Conservation (phyloP, 1,140 invertebrate species). For the Aphelinus atriplicis region DNA sequence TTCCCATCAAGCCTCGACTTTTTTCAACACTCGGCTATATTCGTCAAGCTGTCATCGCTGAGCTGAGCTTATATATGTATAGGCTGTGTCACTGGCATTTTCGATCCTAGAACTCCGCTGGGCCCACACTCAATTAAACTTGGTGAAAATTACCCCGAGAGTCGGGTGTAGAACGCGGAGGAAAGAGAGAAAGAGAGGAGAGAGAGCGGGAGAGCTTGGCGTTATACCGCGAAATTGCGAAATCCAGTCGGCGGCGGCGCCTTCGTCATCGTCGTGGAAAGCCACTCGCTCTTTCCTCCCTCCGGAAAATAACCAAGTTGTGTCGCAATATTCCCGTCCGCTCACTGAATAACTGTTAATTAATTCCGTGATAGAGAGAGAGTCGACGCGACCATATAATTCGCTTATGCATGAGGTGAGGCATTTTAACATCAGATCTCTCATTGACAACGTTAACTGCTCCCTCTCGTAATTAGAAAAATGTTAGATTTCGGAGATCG, state of each 20-base stretch:
- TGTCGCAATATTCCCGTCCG: slow-evolving; percentile 7
- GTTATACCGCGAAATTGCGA: slow-evolving; percentile 37
- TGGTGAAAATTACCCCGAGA: slow-evolving; percentile 56
- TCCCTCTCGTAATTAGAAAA: too few relatives aligned
- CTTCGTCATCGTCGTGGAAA: not conserved
- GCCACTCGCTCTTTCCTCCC: not conserved
- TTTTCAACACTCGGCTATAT: too few relatives aligned
- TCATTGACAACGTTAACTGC: too few relatives aligned
- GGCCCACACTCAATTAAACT: slow-evolving; percentile 63
- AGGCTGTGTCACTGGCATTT: too few relatives aligned
- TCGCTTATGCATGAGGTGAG: too few relatives aligned
- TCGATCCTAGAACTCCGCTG: slow-evolving; percentile 26
- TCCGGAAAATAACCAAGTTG: slow-evolving; percentile 12
- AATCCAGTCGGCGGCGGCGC: slow-evolving; percentile 1
- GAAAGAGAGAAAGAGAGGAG: slow-evolving; percentile 40
- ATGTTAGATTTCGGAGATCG: too few relatives aligned
- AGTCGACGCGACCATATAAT: too few relatives aligned
- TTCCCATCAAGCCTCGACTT: too few relatives aligned
- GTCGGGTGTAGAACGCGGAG: slow-evolving; percentile 27
- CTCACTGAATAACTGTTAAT: slow-evolving; percentile 14
- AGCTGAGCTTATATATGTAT: too few relatives aligned
- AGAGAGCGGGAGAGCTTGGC: too few relatives aligned
- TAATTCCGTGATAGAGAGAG: not conserved
- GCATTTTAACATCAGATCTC: too few relatives aligned
- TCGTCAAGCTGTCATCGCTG: too few relatives aligned